Evolutionary conservation across 2,888 invertebrate genomes (phyloP).

Genomic region (Agrilus cyanescens): DNA sequence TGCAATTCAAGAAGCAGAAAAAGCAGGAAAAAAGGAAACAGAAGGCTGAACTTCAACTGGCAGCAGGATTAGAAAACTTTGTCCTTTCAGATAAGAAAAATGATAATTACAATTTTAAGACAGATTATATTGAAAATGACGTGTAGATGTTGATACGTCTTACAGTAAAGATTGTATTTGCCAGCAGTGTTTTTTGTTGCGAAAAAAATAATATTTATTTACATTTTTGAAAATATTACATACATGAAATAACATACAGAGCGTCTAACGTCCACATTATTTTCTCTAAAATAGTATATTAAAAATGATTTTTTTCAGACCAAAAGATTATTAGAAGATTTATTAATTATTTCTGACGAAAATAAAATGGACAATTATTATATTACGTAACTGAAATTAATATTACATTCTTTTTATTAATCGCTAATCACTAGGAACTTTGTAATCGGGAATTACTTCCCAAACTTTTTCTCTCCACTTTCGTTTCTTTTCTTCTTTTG

Average conservation of each 20-base stretch:
- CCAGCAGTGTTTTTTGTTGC: not conserved
- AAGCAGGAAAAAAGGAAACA: constrained; percentile 46
- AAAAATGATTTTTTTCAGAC: too few relatives aligned
- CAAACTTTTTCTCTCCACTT: constrained; percentile 61
- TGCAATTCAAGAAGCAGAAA: constrained; percentile 55
- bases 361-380: too few relatives aligned
- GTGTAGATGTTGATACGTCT: constrained; percentile 2
- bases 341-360: too few relatives aligned
- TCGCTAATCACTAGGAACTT: constrained; percentile 32
- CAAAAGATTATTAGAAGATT: too few relatives aligned
- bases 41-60: constrained; percentile 50
- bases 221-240: not conserved
- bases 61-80: constrained; percentile 52
- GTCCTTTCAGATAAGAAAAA: constrained; percentile 34
- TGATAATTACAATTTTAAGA: constrained; percentile 51
- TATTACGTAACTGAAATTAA: not conserved
- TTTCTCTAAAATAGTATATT: too few relatives aligned
- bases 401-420: not conserved
- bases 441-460: constrained; percentile 58
- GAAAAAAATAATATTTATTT: not conserved
- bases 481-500: constrained; percentile 54
- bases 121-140: constrained; percentile 38
- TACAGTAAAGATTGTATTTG: not conserved
- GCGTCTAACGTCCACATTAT: too few relatives aligned
- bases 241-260: too few relatives aligned